Base-by-base conservation (phyloP, 2,113 vertebrate genomes). In the Dipodomys stephensi region DNA sequence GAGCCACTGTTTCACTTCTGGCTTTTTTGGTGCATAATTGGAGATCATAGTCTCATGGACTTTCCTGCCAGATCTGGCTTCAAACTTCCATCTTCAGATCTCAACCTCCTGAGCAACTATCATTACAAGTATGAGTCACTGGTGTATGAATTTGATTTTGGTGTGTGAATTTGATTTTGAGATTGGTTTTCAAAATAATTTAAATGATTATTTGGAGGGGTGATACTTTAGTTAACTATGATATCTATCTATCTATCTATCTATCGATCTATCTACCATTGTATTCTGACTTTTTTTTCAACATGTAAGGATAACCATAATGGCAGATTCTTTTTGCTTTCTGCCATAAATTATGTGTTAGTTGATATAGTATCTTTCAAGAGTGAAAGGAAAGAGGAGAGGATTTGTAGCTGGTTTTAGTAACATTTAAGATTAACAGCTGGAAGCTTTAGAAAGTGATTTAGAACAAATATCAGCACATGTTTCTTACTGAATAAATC, bases 401-500 rank as follows among this genome's bases (percentile, higher is more conserved):
- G 22, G 3, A 95, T 97, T 96, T 97, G 57, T 62, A 53, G 68
- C 18, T 69, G 2, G 92, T 96, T 96, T 86, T 30, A 94, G 60
- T 95, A 78, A 87, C 53, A 65, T 69, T 16, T 83, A 76, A 92
- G 93, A 94, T 95, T 96, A 97, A 96, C 93, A 94, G 96, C 95
- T 95, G 94, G 92, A 93, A 96, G 87, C 53, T 44, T 96, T 86
- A 86, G 4, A 25, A 89, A 89, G 73, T 93, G 16, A 95, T 18
- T 87, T 87, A 96, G 84, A 44, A 94, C 20, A 80, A 95, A 94
- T 91, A 97, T 91, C 73, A 95, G 83, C 93, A 97, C 80, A 80
- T 95, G 72, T 87, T 97, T 95, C 85, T 77, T 95, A 35, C 93
- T 96, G 57, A 39, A 88, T 79, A 96, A 91, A 19, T n/a, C 80